These are phyloP conservation scores for Acrobasis suavella DNA, from an alignment of 2,888 invertebrate genomes.

Conservation along the genomic window DNA sequence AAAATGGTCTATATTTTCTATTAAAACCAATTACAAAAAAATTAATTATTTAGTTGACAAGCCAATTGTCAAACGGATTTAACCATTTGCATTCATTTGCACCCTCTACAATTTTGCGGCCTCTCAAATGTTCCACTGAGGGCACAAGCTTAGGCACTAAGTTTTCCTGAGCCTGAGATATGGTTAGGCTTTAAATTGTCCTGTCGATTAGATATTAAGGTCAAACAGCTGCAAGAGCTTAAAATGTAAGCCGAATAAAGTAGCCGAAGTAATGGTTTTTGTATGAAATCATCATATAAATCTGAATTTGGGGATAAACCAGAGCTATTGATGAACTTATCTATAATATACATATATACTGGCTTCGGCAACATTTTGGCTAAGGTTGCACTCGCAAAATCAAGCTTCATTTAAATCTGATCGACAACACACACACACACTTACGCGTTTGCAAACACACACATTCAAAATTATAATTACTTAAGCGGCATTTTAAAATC, in stretches of 20 bases:
- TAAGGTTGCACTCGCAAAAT: neutral
- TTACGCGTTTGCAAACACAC: too few species aligned
- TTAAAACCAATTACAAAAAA: too few species aligned
- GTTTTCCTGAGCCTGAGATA: neutral
- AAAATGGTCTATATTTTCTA: too few species aligned
- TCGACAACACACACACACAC: too few species aligned
- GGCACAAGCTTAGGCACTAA: neutral
- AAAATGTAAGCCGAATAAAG: neutral
- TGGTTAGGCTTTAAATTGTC: conserved; percentile 8
- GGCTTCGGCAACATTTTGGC: too few species aligned
- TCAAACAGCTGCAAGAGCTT: conserved; percentile 8
- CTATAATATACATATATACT: neutral
- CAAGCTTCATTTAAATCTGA: neutral
- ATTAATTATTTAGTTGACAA: too few species aligned
- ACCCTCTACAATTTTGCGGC: too few species aligned
- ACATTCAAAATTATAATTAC: too few species aligned
- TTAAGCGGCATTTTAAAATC: too few species aligned
- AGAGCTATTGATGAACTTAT: neutral
- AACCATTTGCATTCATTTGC: too few species aligned
- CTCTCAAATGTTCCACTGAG: too few species aligned
- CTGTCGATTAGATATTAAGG: conserved; percentile 13
- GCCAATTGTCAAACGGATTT: too few species aligned
- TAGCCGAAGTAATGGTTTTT: neutral
- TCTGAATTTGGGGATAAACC: neutral
- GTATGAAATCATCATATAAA: neutral